phyloP scores from a whole-genome alignment of 1,140 invertebrate genomes.

The Pectinophora gossypiella region DNA sequence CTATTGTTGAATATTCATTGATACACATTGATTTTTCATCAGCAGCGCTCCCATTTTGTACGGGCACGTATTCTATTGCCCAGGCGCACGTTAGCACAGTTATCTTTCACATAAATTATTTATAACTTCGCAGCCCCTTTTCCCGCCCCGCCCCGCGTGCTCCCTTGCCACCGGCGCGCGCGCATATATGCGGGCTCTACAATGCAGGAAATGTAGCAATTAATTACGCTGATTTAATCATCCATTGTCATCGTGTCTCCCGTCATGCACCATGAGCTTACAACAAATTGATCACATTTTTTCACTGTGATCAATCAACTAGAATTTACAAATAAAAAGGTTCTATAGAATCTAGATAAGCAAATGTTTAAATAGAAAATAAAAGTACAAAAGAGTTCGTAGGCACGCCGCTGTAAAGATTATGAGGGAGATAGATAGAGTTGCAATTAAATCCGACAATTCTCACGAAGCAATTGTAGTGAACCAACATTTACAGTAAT shows the following conservation, averaged over 20 bases:
- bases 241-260: conserved; percentile 15
- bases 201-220: conserved; percentile 35
- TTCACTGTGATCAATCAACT: no score
- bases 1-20: conserved; percentile 3
- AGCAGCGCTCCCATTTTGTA: neutral
- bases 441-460: no score
- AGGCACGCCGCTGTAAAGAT: no score
- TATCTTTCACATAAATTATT: conserved; percentile 31
- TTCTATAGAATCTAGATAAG: no score
- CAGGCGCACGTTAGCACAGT: conserved; percentile 10
- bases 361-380: no score
- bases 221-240: conserved; percentile 49
- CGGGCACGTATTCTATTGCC: conserved; percentile 2
- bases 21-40: conserved; percentile 3
- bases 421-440: no score
- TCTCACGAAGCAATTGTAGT: no score
- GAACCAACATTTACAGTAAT: no score
- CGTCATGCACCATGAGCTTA: neutral
- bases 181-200: conserved; percentile 37
- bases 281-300: neutral
- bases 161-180: conserved; percentile 9
- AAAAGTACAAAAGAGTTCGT: no score
- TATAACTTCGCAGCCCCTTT: conserved; percentile 17
- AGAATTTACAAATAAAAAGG: no score
- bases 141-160: conserved; percentile 3